Evolutionary conservation across 2,797 vertebrate genomes (phyloP), one percentile per base, ranked within the genome.

Genomic region (Cuculus canorus): DNA sequence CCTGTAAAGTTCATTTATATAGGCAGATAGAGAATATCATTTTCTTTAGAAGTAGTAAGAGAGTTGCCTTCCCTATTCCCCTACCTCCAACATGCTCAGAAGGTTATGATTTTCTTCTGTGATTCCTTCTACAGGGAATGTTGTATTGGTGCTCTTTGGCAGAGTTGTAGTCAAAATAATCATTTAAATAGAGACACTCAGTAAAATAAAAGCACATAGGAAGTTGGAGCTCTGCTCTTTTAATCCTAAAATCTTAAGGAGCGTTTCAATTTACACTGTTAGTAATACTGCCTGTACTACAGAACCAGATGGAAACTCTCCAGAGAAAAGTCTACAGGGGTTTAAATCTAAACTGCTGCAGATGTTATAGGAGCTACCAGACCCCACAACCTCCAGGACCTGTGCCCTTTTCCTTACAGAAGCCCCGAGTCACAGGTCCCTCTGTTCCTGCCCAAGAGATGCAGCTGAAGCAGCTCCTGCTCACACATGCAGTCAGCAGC

Each of bases 1-100:
- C 96, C 54, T 72, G 17, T 39, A 57, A 82, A 88, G n/a, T 69
- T 92, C 32, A 79, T 82, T 92, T 95, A 33, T 81, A 96, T 94
- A 79, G 43, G 27, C 33, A 86, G 37, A 37, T 53, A 69, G 61
- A 53, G 11, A 91, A 75, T 52, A 52, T 54, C 4, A 75, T 82
- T 91, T 93, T 11, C 45, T 87, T 77, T 77, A 6, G 76, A 88
- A 90, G 75, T 53, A 4, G 13, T 53, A 48, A 30, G 69, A 60
- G 1, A 35, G 28, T 18, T 4, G 0, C 27, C 28, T 69, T 9
- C 19, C 11, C 23, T 72, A 11, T 71, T 17, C 66, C 41, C 6
- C 7, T 41, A 53, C 43, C 52, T 89, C 48, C 60, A 60, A 57
- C 81, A 54, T 25, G 83, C 41, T 45, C 24, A 50, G 75, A 92